Percentiles rank a stretch among this genome's conserved stretches.
phyloP scores from a whole-genome alignment of 2,888 invertebrate species.

The Nipponacmea schrenckii region DNA sequence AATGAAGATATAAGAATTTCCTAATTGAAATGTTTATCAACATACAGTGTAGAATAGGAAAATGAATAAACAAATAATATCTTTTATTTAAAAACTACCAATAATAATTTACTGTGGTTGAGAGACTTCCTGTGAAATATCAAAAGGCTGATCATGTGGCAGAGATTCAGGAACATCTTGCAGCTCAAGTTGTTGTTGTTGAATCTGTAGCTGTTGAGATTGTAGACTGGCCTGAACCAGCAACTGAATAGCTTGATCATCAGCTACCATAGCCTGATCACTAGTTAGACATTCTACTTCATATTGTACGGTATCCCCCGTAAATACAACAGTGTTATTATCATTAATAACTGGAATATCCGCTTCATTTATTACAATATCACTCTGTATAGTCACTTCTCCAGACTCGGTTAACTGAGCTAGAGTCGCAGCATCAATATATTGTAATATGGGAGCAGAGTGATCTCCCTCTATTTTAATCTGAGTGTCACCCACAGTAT shows the following conservation, averaged over 20 bases:
- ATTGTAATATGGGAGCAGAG: neutral
- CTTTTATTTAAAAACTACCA: too few species aligned
- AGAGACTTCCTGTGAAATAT: too few species aligned
- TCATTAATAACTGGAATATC: constrained; percentile 7
- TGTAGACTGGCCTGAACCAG: constrained; percentile 37
- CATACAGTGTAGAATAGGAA: too few species aligned
- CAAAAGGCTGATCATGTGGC: too few species aligned
- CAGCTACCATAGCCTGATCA: constrained; percentile 35
- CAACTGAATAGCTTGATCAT: constrained; percentile 38
- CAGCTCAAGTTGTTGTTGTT: neutral
- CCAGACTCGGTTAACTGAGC: constrained; percentile 1
- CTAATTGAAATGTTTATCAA: too few species aligned
- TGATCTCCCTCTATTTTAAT: neutral
- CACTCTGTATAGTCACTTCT: neutral
- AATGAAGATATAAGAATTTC: too few species aligned
- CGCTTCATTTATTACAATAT: constrained; percentile 12
- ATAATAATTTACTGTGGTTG: too few species aligned
- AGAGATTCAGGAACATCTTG: too few species aligned
- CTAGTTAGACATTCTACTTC: constrained; percentile 46
- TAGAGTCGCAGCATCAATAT: constrained; percentile 13
- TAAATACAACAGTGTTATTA: neutral
- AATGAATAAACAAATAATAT: too few species aligned
- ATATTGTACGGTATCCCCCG: constrained; percentile 38
- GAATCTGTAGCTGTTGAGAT: constrained; percentile 7
- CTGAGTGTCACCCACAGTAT: constrained; percentile 15